Base-by-base conservation (phyloP, 2,797 vertebrate genomes). In the Pampus argenteus region DNA sequence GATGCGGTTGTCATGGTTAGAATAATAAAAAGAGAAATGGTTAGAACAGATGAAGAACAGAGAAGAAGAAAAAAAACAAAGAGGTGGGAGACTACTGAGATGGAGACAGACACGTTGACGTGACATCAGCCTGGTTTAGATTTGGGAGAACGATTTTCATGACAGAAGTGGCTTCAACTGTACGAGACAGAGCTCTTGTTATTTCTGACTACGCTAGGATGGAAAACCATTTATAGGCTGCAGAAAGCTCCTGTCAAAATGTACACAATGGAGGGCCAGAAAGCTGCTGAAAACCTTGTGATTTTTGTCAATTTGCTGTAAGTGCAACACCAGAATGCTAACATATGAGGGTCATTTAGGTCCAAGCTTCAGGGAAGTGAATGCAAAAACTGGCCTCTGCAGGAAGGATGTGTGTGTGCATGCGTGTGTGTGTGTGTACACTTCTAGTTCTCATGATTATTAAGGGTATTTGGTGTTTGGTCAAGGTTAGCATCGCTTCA, bases 331-430 rank as follows among this genome's bases (percentile, higher is more conserved):
- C 49, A 63, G 66, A 49, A 57, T 29, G 69, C 89, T 85, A 84
- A 88, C 84, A 86, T 78, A 54, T n/a, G 71, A 74, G 51, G 74
- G 68, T 84, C 85, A 89, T 91, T 90, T 79, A 76, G 79, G 77
- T 87, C 72, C 69, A 48, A 74, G 48, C 73, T 69, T 74, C 60
- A 17, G 79, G 78, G 71, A 70, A 45, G 66, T 5, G 20, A 73
- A 86, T 84, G 78, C 74, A 81, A 71, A 83, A n/a, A n/a, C n/a
- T n/a, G n/a, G n/a, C n/a, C n/a, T n/a, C n/a, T n/a, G n/a, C n/a
- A n/a, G 34, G 34, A 36, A 13, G 34, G 34, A 36, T 36, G 13
- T 13, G 57, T 28, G 58, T 13, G n/a, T 5, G n/a, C n/a, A n/a
- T n/a, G n/a, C n/a, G 49, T 28, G 18, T 18, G 57, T 54, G 13